Conservation (phyloP, 2,113 vertebrate genomes). For the Ursus arctos region DNA sequence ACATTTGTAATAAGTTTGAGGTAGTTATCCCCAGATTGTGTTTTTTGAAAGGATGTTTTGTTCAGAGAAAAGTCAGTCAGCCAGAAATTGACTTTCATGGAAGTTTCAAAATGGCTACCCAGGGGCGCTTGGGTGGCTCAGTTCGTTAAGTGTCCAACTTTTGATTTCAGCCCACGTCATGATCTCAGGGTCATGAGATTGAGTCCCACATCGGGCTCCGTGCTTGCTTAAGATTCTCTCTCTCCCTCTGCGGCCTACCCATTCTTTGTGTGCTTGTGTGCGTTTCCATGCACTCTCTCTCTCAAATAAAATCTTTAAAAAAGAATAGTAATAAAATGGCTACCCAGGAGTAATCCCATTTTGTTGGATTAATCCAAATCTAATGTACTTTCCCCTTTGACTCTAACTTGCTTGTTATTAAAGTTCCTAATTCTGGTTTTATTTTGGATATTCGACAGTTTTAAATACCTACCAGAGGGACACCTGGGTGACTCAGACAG, state of each 20-base stretch:
- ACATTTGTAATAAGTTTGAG: neutral
- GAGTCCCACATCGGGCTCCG: neutral
- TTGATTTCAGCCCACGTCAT: neutral
- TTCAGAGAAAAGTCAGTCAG: neutral
- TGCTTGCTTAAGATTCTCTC: neutral
- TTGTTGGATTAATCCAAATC: neutral
- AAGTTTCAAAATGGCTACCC: conserved; percentile 66
- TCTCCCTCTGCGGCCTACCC: neutral
- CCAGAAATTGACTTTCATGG: neutral
- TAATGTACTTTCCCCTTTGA: neutral
- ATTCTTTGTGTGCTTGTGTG: neutral
- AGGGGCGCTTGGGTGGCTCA: neutral
- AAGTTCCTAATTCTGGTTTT: conserved; percentile 63
- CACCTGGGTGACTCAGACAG: no score
- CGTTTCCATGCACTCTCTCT: fast-evolving
- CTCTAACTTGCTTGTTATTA: conserved; percentile 20
- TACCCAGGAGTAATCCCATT: conserved; percentile 5
- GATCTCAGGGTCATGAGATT: neutral
- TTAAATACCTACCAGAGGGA: neutral
- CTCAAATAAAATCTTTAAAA: neutral
- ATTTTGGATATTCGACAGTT: conserved; percentile 31
- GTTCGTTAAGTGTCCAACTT: neutral
- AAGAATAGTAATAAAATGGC: neutral
- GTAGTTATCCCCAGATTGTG: neutral
- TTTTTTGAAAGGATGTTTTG: neutral